A percentile compares a stretch with the other conserved stretches of the same genome.
Conservation (phyloP, 2,113 vertebrate species). For the Cephalopterus ornatus region DNA sequence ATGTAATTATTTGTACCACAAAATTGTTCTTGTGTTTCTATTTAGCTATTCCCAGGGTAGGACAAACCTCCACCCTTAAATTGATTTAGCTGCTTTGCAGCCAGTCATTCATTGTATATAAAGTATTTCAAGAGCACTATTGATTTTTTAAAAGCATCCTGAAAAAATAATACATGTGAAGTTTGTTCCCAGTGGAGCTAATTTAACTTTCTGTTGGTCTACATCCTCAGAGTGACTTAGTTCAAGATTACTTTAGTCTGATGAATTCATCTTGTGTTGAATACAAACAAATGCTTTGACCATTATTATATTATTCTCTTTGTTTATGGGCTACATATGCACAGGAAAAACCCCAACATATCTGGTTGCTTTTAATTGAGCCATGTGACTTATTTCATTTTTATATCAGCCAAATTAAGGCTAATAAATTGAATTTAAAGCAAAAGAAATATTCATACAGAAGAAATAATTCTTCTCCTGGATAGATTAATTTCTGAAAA, state of each 20-base stretch:
- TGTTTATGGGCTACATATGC: not conserved
- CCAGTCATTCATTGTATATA: not conserved
- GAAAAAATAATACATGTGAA: not conserved
- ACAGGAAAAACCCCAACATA: not conserved
- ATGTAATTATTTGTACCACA: fast-evolving
- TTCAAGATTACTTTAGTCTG: not conserved
- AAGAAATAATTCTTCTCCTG: not conserved
- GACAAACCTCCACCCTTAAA: not conserved
- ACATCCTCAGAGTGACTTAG: not conserved
- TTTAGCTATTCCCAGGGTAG: not conserved
- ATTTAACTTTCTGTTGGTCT: not conserved
- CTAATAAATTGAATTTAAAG: not conserved
- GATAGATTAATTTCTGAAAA: not conserved
- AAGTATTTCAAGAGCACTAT: not conserved
- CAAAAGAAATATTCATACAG: not conserved
- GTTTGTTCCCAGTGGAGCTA: not conserved
- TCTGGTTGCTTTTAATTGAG: not conserved
- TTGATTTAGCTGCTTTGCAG: not conserved
- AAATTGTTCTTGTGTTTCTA: not conserved
- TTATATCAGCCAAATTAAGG: not conserved
- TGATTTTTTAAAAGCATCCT: not conserved
- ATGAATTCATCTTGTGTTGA: not conserved
- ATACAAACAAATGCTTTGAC: not conserved
- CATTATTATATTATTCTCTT: not conserved
- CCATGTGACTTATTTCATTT: not conserved